Evolutionary conservation across 1,140 invertebrate species (phyloP).

Genomic region (Drosophila guanche): DNA sequence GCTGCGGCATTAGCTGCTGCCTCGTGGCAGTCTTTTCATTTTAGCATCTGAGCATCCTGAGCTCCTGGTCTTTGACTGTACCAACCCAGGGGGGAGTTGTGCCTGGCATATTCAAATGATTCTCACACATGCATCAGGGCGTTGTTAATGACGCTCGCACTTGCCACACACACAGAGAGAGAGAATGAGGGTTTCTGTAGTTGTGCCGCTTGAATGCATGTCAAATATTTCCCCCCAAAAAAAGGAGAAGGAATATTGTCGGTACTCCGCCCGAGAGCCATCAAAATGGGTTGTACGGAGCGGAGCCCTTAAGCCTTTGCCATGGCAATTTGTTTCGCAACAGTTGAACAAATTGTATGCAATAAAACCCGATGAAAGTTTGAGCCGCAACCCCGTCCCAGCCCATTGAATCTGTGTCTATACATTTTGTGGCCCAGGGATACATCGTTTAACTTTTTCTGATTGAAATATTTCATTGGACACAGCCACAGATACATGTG

Average conservation of each 20-base stretch:
- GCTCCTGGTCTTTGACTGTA: slow-evolving; percentile 31
- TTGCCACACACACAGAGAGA: slow-evolving; percentile 32
- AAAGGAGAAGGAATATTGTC: too few relatives aligned
- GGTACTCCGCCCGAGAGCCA: background rate
- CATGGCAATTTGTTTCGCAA: slow-evolving; percentile 76
- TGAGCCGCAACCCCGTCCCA: too few relatives aligned
- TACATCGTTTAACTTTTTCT: slow-evolving; percentile 51
- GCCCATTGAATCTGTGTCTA: slow-evolving; percentile 31
- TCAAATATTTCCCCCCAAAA: too few relatives aligned
- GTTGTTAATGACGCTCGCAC: slow-evolving; percentile 53
- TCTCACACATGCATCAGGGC: slow-evolving; percentile 23
- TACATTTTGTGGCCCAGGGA: slow-evolving; percentile 51
- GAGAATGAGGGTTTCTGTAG: background rate
- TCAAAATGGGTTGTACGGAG: slow-evolving; percentile 8
- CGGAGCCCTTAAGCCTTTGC: slow-evolving; percentile 56
- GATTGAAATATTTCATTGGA: slow-evolving; percentile 55
- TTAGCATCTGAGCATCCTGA: slow-evolving; percentile 45
- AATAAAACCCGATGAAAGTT: slow-evolving; percentile 25
- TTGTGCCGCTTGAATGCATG: background rate
- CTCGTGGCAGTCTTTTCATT: slow-evolving; percentile 32
- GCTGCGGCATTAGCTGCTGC: slow-evolving; percentile 21
- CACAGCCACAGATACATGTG: slow-evolving; percentile 9
- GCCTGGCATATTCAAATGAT: slow-evolving; percentile 9
- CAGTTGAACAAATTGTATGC: slow-evolving; percentile 72
- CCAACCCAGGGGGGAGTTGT: background rate